Evolutionary conservation across 2,113 vertebrate genomes (phyloP).

Genomic region (Calypte anna): DNA sequence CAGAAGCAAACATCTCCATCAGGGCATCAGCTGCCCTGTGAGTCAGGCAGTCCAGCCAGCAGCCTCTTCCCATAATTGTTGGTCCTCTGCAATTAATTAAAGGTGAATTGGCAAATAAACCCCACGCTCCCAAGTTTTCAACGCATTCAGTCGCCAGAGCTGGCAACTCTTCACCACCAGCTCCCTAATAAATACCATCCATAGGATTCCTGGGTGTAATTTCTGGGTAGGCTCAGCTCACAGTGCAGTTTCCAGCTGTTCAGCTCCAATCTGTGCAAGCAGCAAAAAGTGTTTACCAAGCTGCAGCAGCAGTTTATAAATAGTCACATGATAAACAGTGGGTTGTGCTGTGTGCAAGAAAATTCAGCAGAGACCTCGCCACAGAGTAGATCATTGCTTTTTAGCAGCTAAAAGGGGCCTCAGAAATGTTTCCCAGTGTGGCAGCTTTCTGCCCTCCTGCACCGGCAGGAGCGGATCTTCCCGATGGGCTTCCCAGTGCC

Average conservation of each 20-base stretch:
- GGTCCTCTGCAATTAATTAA: conserved; percentile 12
- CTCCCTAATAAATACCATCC: conserved; percentile 63
- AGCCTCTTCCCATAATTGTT: neutral
- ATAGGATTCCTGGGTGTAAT: conserved; percentile 58
- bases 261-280: conserved; percentile 42
- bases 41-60: neutral
- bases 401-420: neutral
- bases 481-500: neutral
- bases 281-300: conserved; percentile 60
- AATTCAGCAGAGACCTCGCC: neutral
- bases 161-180: conserved; percentile 18
- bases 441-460: neutral
- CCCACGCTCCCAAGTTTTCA: neutral
- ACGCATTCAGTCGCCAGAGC: neutral
- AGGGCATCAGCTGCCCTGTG: neutral
- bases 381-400: conserved; percentile 15
- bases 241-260: conserved; percentile 75
- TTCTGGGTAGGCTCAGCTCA: conserved; percentile 63
- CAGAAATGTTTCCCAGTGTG: neutral
- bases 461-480: neutral
- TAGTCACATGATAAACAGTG: conserved; percentile 63
- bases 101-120: neutral
- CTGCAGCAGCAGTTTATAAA: conserved; percentile 39
- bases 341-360: neutral
- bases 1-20: neutral